Evolutionary conservation across 2,797 vertebrate species (phyloP), one percentile per base, ranked within the genome.

Genomic region (Acanthurus lineatus): DNA sequence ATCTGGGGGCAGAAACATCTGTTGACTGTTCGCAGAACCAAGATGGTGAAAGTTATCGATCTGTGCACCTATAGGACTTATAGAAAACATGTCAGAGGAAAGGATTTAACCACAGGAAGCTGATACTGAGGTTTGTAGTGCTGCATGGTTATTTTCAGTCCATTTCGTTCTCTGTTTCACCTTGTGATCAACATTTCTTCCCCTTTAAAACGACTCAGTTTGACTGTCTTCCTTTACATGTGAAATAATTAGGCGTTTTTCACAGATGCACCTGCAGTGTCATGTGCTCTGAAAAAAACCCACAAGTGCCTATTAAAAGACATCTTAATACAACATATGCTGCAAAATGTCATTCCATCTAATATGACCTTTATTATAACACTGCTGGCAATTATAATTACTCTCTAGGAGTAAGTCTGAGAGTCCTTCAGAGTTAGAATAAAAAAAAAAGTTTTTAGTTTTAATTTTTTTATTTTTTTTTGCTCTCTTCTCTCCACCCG

Each of bases 311-410:
- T 2, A 58, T 63, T 38, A 28, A 25, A 65, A 48, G 19, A 57
- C 25, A 6, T 67, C 44, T 56, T 10, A 5, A 52, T 4, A 0
- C 35, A 77, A 58, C 32, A 60, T 74, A 28, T 54, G 17, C 61
- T 57, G 56, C 63, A 62, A 75, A 82, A 74, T 72, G 49, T 6
- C 59, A 49, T 44, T 63, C 5, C 28, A 19, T 56, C 3, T 51
- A 28, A 56, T 20, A 20, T 59, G 45, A 69, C 32, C 40, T 59
- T 74, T 60, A 62, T 58, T 72, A 40, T 40, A 48, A 53, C 49
- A 52, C 16, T 28, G n/a, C 25, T 54, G 58, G 28, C 5, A 68
- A 67, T 71, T 40, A 53, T 44, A 11, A 51, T 59, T 19, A 61
- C 25, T 48, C 15, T 38, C 40, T 47, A 4, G 6, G 25, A 25